Percentiles rank a stretch among this genome's conserved stretches.
These are phyloP conservation scores for Ranitomeya imitator DNA, from an alignment of 2,113 vertebrate species.

Conservation along the genomic window DNA sequence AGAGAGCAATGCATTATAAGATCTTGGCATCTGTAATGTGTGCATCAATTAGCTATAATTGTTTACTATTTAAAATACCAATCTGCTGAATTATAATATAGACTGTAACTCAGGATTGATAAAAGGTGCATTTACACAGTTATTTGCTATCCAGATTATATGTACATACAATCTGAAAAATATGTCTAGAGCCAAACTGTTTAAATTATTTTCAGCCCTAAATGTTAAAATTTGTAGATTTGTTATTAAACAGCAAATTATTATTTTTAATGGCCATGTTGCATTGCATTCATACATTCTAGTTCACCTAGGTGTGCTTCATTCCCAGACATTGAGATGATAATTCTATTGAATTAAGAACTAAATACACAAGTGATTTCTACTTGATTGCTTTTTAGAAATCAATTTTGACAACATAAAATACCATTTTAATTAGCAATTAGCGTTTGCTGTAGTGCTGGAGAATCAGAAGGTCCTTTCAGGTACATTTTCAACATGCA, in stretches of 20 bases:
- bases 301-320: neutral
- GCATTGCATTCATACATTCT: neutral
- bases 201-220: neutral
- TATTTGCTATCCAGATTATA: too few relatives aligned
- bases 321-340: neutral
- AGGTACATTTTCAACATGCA: constrained; percentile 1
- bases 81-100: neutral
- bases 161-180: too few relatives aligned
- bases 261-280: neutral
- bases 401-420: constrained; percentile 33
- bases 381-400: constrained; percentile 36
- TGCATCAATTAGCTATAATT: too few relatives aligned
- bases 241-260: neutral
- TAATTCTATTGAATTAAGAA: constrained; percentile 20
- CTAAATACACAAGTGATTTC: constrained; percentile 30
- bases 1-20: too few relatives aligned
- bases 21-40: too few relatives aligned
- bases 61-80: too few relatives aligned
- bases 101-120: neutral
- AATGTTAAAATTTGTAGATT: neutral
- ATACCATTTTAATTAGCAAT: constrained; percentile 49
- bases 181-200: too few relatives aligned
- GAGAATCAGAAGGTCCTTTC: constrained; percentile 18
- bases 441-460: constrained; percentile 1
- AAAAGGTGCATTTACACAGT: neutral